Evolutionary conservation across 2,113 vertebrate genomes (phyloP).

Genomic region (Morone saxatilis): DNA sequence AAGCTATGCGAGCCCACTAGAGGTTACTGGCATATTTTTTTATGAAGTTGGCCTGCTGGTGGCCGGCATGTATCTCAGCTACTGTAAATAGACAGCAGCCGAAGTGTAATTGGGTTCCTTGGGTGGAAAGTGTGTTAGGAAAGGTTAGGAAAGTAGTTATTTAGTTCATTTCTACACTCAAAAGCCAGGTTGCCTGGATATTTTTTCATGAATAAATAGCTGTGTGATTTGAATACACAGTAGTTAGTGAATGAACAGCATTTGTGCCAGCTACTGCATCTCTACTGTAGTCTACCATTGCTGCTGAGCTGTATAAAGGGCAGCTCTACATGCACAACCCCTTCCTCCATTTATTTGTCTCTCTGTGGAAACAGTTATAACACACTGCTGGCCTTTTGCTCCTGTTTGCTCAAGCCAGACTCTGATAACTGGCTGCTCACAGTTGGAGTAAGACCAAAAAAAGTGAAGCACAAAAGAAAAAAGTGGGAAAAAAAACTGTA

Average conservation of each 20-base stretch:
- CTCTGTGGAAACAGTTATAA: slow-evolving; percentile 11
- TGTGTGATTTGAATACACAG: neutral
- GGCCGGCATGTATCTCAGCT: neutral
- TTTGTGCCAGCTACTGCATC: neutral
- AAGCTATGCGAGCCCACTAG: neutral
- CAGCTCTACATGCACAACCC: neutral
- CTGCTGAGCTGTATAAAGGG: neutral
- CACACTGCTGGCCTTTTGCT: slow-evolving; percentile 41
- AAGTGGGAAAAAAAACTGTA: neutral
- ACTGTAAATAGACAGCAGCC: slow-evolving; percentile 33
- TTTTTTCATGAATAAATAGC: neutral
- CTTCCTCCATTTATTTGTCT: slow-evolving; percentile 27
- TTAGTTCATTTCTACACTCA: neutral
- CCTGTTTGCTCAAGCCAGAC: slow-evolving; percentile 65
- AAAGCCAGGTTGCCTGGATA: neutral
- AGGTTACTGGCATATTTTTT: slow-evolving; percentile 10
- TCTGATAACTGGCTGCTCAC: slow-evolving; percentile 58
- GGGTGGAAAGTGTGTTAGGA: slow-evolving; percentile 19
- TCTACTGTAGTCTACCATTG: too few relatives aligned
- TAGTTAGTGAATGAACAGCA: too few relatives aligned
- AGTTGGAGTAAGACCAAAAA: slow-evolving; percentile 47
- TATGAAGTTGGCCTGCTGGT: neutral
- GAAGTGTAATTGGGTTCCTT: slow-evolving; percentile 1
- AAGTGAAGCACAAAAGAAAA: slow-evolving; percentile 15
- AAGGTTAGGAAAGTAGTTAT: neutral